These are phyloP conservation scores for Synergus gifuensis DNA, from an alignment of 2,888 invertebrate species.

Conservation along the genomic window DNA sequence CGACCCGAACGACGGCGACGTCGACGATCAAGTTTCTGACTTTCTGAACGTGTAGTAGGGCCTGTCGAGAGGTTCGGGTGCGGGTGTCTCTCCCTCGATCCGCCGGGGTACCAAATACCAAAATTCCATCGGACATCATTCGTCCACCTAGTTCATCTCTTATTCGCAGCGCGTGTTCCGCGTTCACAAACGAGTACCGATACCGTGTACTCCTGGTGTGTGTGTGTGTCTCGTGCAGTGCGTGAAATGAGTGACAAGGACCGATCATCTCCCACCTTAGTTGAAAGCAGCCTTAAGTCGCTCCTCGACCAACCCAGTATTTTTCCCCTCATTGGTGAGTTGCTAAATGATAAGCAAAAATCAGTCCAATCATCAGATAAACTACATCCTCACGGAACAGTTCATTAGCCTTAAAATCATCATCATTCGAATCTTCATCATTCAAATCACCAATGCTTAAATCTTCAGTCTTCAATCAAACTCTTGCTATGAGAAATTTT, in stretches of 20 bases:
- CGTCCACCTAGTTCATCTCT: neutral
- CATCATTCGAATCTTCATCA: neutral
- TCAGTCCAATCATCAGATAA: constrained; percentile 26
- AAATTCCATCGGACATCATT: constrained; percentile 6
- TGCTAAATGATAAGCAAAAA: constrained; percentile 20
- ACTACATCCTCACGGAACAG: neutral
- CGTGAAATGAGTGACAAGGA: constrained; percentile 94
- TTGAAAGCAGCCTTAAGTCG: constrained; percentile 92
- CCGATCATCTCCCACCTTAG: constrained; percentile 92
- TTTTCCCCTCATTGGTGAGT: constrained; percentile 77
- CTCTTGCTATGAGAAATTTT: neutral
- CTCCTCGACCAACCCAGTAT: constrained; percentile 87
- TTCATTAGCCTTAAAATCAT: neutral
- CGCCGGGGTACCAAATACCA: constrained; percentile 14
- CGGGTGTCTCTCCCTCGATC: constrained; percentile 65
- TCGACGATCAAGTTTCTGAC: constrained; percentile 40
- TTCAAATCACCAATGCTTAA: neutral
- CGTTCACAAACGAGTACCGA: constrained; percentile 20
- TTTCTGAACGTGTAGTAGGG: constrained; percentile 33
- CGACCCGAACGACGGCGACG: constrained; percentile 43
- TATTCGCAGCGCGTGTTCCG: constrained; percentile 45
- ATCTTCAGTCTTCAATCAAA: neutral
- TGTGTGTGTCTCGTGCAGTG: constrained; percentile 66
- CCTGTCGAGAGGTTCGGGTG: constrained; percentile 55
- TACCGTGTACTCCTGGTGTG: constrained; percentile 33